Evolutionary conservation across 2,797 vertebrate genomes (phyloP).

Genomic region (Megaceryle alcyon): DNA sequence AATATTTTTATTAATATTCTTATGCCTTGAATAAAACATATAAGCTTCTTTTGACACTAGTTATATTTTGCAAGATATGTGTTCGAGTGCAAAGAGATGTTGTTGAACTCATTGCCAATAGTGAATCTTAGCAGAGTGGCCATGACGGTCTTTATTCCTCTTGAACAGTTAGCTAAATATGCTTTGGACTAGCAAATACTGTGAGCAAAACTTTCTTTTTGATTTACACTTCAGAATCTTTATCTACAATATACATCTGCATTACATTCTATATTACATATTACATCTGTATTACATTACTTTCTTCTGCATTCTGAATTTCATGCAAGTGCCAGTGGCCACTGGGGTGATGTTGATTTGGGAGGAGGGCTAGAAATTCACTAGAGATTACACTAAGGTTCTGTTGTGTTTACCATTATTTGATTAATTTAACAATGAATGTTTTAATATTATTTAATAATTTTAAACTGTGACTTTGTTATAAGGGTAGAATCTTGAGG

Average conservation of each 20-base stretch:
- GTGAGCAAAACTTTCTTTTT: not conserved
- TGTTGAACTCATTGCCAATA: not conserved
- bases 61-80: not conserved
- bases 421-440: not conserved
- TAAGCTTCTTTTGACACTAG: not conserved
- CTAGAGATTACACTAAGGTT: not conserved
- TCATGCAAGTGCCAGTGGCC: not conserved
- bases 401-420: not conserved
- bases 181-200: not conserved
- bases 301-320: not conserved
- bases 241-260: not conserved
- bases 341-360: not conserved
- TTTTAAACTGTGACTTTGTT: not conserved
- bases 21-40: not conserved
- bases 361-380: not conserved
- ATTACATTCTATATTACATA: not conserved
- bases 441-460: not conserved
- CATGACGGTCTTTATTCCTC: not conserved
- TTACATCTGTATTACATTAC: not conserved
- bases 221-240: not conserved
- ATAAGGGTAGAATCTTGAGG: not conserved
- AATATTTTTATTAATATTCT: not conserved
- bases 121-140: not conserved
- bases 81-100: not conserved
- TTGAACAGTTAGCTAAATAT: not conserved